Base-by-base conservation (phyloP, 2,797 vertebrate genomes). In the Pogoniulus pusillus region DNA sequence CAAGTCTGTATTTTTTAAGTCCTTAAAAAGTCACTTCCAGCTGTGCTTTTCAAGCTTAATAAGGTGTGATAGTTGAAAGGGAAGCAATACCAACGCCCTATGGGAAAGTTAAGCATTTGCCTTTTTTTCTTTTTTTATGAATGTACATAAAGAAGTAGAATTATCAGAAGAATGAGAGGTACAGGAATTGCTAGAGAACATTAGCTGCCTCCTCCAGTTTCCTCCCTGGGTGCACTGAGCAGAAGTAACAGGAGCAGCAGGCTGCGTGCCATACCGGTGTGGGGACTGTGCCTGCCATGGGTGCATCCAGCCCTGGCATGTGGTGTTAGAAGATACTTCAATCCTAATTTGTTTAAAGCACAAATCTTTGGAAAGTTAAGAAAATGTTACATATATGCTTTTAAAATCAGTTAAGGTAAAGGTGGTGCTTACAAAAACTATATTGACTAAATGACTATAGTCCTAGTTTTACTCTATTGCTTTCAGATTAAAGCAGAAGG, bases 11-110 rank as follows among this genome's bases (percentile, higher is more conserved):
- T 93, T 94, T 89, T 85, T 89, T 85, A 93, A 75, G 14, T 80
- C 81, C 69, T 66, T 77, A 89, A 84, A 86, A 89, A 78, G 78
- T 84, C 3, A 53, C 85, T 88, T 96, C 87, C 72, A 92, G 69
- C 70, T 86, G 79, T 86, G 59, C 59, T 71, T 85, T 82, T 47
- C 57, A 60, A 70, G 55, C 45, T 91, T 90, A 87, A 75, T 88
- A 66, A 66, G 24, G 16, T 65, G 27, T 72, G 62, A 71, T 84
- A 51, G 53, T 81, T 84, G 58, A 37, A 77, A 77, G 22, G 47
- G 27, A 86, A 90, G 51, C 45, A 73, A 34, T 90, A 53, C 32
- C 34, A 69, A 45, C 18, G 57, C 12, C 9, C 22, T 81, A 4
- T 53, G 76, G 34, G 51, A 77, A 51, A 83, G 55, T 39, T 75